These are phyloP conservation scores for Solenodon paradoxus DNA, from an alignment of 2,113 vertebrate genomes.

Conservation along the genomic window DNA sequence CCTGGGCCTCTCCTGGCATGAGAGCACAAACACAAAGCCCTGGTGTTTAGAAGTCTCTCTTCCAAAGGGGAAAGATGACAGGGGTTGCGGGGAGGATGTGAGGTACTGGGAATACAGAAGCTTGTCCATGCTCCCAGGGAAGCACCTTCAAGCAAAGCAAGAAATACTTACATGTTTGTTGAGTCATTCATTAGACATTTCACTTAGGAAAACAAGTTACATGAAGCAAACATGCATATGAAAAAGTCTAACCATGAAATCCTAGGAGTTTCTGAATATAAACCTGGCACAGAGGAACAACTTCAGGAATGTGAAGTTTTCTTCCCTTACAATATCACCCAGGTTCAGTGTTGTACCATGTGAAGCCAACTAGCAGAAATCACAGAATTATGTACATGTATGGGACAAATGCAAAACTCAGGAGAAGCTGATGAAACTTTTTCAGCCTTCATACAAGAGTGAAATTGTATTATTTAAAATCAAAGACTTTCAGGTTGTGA, in stretches of 20 bases:
- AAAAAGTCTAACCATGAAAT: neutral
- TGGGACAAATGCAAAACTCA: neutral
- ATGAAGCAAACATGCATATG: neutral
- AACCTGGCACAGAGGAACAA: neutral
- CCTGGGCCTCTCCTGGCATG: neutral
- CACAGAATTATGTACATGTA: neutral
- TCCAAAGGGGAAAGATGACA: neutral
- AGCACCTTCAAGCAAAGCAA: neutral
- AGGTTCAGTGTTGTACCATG: neutral
- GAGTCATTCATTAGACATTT: neutral
- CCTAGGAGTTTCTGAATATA: neutral
- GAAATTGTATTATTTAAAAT: neutral
- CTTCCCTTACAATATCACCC: neutral
- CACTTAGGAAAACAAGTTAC: neutral
- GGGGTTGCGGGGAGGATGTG: neutral
- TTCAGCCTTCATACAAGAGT: neutral
- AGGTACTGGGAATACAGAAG: neutral
- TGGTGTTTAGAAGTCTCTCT: neutral
- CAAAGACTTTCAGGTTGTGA: neutral
- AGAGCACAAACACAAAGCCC: neutral
- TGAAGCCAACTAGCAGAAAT: neutral
- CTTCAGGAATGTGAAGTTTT: neutral
- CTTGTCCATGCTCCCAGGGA: neutral
- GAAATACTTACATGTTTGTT: neutral
- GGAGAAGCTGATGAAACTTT: neutral